These are phyloP conservation scores for Chlorodrepanis virens DNA, from an alignment of 2,113 vertebrate genomes.

Conservation along the genomic window DNA sequence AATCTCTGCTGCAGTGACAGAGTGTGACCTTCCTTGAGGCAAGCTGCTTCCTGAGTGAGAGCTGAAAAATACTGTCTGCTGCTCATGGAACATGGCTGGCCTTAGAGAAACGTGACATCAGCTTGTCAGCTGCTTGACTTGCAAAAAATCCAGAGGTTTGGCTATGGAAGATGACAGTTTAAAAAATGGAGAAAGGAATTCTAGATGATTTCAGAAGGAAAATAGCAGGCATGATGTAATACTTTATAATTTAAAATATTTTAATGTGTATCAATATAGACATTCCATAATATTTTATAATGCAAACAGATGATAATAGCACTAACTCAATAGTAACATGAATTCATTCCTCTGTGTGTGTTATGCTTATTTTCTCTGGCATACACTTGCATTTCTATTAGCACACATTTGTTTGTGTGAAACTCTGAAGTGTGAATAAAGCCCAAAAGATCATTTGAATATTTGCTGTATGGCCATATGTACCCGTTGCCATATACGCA, in stretches of 20 bases:
- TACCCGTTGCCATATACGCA: not conserved
- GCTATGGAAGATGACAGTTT: not conserved
- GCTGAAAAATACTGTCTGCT: not conserved
- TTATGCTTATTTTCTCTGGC: not conserved
- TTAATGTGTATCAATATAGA: accelerated
- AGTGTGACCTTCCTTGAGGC: conserved; percentile 53
- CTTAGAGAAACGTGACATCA: not conserved
- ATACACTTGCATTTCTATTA: not conserved
- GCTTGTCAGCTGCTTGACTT: not conserved
- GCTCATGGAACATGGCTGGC: not conserved
- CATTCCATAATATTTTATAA: not conserved
- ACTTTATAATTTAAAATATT: not conserved
- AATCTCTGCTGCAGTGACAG: not conserved
- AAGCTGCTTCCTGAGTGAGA: not conserved
- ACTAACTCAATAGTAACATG: accelerated
- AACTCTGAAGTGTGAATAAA: not conserved
- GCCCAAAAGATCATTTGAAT: not conserved
- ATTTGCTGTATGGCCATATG: not conserved
- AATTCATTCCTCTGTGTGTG: not conserved
- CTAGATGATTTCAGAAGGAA: not conserved
- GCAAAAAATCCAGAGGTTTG: not conserved
- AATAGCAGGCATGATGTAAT: not conserved
- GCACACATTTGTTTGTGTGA: not conserved
- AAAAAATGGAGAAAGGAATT: not conserved
- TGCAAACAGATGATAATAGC: not conserved